Percentiles rank a stretch among this genome's conserved stretches.
Conservation (phyloP, 2,797 vertebrate genomes). For the Tamandua tetradactyla region DNA sequence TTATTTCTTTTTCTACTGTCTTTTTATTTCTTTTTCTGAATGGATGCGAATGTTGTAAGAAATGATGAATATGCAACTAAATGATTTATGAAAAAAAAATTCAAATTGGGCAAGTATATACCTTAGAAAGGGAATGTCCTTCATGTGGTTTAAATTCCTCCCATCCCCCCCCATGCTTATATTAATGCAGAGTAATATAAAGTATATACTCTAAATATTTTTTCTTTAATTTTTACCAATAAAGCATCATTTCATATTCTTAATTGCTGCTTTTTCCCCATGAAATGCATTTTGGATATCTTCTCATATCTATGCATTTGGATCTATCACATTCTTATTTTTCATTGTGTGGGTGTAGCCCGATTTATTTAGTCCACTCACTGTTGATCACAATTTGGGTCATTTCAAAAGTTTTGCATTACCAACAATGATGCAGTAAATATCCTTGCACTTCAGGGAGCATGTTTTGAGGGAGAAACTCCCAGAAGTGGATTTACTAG, state of each 20-base stretch:
- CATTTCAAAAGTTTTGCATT: background rate
- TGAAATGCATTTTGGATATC: background rate
- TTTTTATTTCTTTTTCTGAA: no score
- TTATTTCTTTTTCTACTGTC: no score
- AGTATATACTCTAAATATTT: background rate
- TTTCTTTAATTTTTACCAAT: background rate
- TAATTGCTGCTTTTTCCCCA: background rate
- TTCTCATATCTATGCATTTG: background rate
- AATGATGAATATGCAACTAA: no score
- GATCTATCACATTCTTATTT: background rate
- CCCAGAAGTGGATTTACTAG: background rate
- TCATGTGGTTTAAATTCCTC: background rate
- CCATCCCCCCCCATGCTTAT: background rate
- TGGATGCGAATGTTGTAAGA: no score
- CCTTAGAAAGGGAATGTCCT: background rate
- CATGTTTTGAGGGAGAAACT: background rate
- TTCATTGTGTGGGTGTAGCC: background rate
- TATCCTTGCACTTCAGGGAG: background rate
- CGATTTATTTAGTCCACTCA: background rate
- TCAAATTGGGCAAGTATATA: background rate
- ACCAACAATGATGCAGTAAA: background rate
- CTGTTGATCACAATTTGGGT: background rate
- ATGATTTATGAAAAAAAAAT: background rate
- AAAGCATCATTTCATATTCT: background rate
- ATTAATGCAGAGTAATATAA: background rate